phyloP scores from a whole-genome alignment of 2,888 invertebrate genomes.

The Nemotelus pantherinus region DNA sequence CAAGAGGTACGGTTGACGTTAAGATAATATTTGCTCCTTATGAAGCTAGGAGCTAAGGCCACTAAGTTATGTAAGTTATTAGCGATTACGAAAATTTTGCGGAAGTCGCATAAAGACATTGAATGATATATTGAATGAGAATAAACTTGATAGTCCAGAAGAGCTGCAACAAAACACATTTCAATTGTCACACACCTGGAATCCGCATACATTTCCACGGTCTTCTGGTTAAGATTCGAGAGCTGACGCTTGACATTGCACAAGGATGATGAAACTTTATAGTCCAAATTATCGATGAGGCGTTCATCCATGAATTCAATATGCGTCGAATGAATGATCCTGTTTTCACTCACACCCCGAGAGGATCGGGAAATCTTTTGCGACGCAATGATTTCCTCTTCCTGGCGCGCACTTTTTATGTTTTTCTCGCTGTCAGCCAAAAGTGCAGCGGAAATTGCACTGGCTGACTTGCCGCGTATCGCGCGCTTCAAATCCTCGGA shows the following conservation, averaged over 20 bases:
- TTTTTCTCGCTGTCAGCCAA: constrained; percentile 69
- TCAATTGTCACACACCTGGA: constrained; percentile 60
- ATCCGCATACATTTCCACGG: constrained; percentile 63
- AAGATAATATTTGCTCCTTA: no score
- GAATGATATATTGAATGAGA: no score
- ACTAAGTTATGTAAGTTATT: no score
- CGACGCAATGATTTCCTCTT: constrained; percentile 60
- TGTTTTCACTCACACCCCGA: constrained; percentile 58
- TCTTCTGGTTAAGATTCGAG: constrained; percentile 61
- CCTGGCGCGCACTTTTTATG: constrained; percentile 59
- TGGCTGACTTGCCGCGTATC: constrained; percentile 79
- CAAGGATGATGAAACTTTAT: constrained; percentile 63
- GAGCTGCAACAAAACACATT: no score
- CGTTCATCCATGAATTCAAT: constrained; percentile 63
- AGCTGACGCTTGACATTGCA: constrained; percentile 63
- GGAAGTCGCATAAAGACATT: no score
- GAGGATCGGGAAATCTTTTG: constrained; percentile 59
- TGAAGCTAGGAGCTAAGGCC: no score
- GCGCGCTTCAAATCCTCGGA: constrained; percentile 66
- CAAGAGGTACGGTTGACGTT: no score
- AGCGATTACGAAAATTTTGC: no score
- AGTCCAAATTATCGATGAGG: constrained; percentile 63
- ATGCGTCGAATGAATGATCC: constrained; percentile 59
- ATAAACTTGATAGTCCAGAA: no score
- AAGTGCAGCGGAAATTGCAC: constrained; percentile 75